Evolutionary conservation across 2,113 vertebrate genomes (phyloP).

Genomic region (Podiceps cristatus): DNA sequence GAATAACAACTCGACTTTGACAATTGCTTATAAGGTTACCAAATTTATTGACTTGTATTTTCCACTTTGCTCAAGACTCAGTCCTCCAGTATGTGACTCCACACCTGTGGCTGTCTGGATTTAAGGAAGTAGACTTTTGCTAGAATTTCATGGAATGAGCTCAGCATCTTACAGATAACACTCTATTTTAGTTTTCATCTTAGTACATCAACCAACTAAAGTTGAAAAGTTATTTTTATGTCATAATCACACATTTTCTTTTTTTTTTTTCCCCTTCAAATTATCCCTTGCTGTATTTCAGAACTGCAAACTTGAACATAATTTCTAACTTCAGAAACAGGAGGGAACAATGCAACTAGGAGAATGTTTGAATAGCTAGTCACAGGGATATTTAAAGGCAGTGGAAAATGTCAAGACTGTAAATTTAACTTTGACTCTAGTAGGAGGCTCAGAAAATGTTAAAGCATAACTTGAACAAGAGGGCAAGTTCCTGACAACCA

Average conservation of each 20-base stretch:
- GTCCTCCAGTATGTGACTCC: not conserved
- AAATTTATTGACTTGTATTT: not conserved
- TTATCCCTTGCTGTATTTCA: conserved; percentile 6
- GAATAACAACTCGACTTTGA: not conserved
- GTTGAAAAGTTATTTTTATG: not conserved
- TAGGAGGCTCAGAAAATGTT: conserved; percentile 43
- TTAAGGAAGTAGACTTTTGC: not conserved
- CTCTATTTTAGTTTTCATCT: not conserved
- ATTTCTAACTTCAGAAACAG: conserved; percentile 47
- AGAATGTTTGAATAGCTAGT: conserved; percentile 45
- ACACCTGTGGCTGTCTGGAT: not conserved
- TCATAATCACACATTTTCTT: not conserved
- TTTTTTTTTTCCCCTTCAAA: not conserved
- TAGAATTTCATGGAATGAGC: not conserved
- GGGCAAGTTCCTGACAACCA: not conserved
- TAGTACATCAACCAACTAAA: not conserved
- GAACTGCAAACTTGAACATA: conserved; percentile 28
- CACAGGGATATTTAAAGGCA: conserved; percentile 58
- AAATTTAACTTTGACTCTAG: conserved; percentile 61
- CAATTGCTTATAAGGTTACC: not conserved
- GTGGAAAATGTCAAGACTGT: conserved; percentile 63
- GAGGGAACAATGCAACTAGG: conserved; percentile 14
- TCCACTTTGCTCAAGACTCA: not conserved
- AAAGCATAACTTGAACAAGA: not conserved
- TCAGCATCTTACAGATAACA: not conserved